Evolutionary conservation across 2,113 vertebrate species (phyloP).

Genomic region (Progne subis): DNA sequence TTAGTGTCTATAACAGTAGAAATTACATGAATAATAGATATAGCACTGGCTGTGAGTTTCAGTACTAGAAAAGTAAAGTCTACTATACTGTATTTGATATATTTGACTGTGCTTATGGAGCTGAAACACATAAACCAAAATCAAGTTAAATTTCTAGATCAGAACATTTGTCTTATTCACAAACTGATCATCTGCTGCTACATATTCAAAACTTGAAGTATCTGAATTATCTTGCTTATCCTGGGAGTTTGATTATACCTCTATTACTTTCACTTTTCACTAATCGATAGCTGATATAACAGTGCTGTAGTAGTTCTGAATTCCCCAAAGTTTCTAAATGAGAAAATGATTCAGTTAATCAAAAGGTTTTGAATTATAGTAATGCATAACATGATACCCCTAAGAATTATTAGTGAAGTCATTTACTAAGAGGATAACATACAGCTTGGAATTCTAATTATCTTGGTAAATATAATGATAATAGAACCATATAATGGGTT

Average conservation of each 20-base stretch:
- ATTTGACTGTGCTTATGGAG: background rate
- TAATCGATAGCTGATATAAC: background rate
- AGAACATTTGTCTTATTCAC: background rate
- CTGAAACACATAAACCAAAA: background rate
- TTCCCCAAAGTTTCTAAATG: background rate
- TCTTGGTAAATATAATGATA: background rate
- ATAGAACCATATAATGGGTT: background rate
- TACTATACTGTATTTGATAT: background rate
- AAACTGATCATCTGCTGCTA: background rate
- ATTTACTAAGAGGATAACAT: background rate
- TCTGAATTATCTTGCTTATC: background rate
- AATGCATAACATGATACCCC: background rate
- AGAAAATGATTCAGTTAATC: background rate
- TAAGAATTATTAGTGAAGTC: background rate
- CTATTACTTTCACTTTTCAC: background rate
- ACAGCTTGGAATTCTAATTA: background rate
- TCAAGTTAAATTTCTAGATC: background rate
- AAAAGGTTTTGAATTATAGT: background rate
- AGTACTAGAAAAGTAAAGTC: background rate
- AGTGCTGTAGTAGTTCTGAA: background rate
- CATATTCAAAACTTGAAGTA: background rate
- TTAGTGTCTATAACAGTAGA: background rate
- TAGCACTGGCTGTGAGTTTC: background rate
- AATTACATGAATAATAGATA: background rate
- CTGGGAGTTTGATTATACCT: background rate